These are phyloP conservation scores for Sterna hirundo DNA, from an alignment of 2,113 vertebrate species.

Conservation along the genomic window DNA sequence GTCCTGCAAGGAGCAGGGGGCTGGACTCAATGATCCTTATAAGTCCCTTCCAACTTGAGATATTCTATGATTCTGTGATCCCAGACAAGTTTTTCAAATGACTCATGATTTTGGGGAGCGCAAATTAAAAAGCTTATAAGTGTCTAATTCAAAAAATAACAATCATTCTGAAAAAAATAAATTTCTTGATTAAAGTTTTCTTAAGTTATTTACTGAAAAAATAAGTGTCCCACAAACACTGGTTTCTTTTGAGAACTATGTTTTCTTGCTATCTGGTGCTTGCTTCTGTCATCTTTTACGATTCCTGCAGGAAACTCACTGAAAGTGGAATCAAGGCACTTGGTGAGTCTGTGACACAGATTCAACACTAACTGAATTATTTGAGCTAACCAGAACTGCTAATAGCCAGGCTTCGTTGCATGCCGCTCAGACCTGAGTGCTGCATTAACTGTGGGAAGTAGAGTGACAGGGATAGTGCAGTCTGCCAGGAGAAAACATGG, in stretches of 20 bases:
- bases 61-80: not conserved
- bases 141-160: not conserved
- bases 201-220: not conserved
- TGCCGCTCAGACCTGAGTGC: not conserved
- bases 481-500: not conserved
- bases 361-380: not conserved
- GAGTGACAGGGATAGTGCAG: not conserved
- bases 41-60: not conserved
- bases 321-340: not conserved
- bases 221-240: not conserved
- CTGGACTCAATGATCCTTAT: not conserved
- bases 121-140: not conserved
- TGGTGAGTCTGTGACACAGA: not conserved
- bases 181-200: not conserved
- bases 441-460: not conserved
- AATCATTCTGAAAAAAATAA: not conserved
- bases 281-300: not conserved
- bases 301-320: not conserved
- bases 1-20: not conserved
- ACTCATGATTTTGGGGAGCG: not conserved
- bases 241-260: not conserved
- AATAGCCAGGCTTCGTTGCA: not conserved
- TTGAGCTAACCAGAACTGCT: not conserved
- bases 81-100: not conserved
- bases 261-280: not conserved